A percentile compares a stretch with the other conserved stretches of the same genome.
Conservation (phyloP, 1,140 invertebrate species). For the Apolygus lucorum region DNA sequence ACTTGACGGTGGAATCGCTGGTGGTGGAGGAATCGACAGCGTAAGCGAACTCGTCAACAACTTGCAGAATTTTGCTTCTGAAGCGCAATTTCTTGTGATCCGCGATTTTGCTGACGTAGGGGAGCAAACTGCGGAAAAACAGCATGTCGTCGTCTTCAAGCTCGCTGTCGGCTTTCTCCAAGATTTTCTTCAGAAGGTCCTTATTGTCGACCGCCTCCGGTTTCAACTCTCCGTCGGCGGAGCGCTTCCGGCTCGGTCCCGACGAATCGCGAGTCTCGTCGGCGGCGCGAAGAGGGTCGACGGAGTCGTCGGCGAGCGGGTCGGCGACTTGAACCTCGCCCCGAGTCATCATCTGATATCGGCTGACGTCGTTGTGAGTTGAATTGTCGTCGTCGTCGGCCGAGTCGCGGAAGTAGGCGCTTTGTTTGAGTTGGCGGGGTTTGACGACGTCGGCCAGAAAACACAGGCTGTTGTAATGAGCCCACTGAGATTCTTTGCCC, state of each 20-base stretch:
- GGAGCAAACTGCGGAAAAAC: conserved; percentile 22
- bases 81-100: conserved; percentile 17
- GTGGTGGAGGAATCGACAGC: too few species aligned
- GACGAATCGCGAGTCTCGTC: conserved; percentile 5
- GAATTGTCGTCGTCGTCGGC: conserved; percentile 2
- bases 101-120: conserved; percentile 18
- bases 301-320: neutral
- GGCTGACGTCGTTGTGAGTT: neutral
- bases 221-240: conserved; percentile 17
- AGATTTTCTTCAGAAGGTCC: too few species aligned
- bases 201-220: neutral
- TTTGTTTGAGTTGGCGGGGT: conserved; percentile 17
- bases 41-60: conserved; percentile 26
- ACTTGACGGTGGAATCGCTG: too few species aligned
- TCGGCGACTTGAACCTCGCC: neutral
- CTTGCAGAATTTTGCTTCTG: conserved; percentile 21
- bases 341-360: neutral
- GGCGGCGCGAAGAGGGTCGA: neutral
- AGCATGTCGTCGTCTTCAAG: conserved; percentile 21
- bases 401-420: neutral
- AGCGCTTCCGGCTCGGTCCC: conserved; percentile 4
- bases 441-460: conserved; percentile 11
- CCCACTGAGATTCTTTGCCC: conserved; percentile 20
- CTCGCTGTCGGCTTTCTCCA: too few species aligned
- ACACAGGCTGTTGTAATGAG: conserved; percentile 9